Base-by-base conservation (phyloP, 2,888 invertebrate species). In the Dynastes hyllus region DNA sequence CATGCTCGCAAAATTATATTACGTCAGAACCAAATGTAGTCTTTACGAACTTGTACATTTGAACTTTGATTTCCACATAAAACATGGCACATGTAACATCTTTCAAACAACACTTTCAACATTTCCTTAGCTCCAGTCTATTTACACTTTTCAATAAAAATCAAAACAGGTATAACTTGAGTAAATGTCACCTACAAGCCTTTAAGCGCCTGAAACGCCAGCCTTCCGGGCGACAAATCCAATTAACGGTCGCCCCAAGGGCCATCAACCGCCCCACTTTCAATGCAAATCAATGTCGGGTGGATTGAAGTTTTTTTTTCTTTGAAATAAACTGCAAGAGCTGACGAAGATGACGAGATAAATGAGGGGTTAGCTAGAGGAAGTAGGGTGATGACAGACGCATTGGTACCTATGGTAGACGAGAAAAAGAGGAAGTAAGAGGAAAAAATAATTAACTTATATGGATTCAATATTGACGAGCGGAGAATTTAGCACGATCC, bases 361-460 rank as follows among this genome's bases (percentile, higher is more conserved):
- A 22, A 61, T 11, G 27, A 61, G 27, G 61, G 22, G 27, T 61
- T 27, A 61, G 61, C n/a, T 22, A 11, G 22, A 9, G 11, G 29
- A 61, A 29, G 61, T 22, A 61, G 61, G 22, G 51, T 11, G 32
- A 61, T 11, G 73, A 73, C 37, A 27, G 16, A 50, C 22, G 50
- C 27, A 50, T 11, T 0, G 50, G 37, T 66, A 66, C 61, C 61
- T 61, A 61, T 29, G 53, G 9, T 53, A 53, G n/a, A 61, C 32
- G 40, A 27, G 45, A 69, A 11, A 50, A 69, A 50, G 11, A 69
- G 50, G 50, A 69, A 27, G 58, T n/a, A 61, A 73, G 73, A 70
- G 73, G 58, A 58, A 61, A 61, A 73, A 73, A 73, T 73, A 73
- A 73, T 73, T 73, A 73, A 73, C 73, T 73, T 73, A 73, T 73